phyloP scores from a whole-genome alignment of 2,797 vertebrate genomes.

The Falco cherrug region DNA sequence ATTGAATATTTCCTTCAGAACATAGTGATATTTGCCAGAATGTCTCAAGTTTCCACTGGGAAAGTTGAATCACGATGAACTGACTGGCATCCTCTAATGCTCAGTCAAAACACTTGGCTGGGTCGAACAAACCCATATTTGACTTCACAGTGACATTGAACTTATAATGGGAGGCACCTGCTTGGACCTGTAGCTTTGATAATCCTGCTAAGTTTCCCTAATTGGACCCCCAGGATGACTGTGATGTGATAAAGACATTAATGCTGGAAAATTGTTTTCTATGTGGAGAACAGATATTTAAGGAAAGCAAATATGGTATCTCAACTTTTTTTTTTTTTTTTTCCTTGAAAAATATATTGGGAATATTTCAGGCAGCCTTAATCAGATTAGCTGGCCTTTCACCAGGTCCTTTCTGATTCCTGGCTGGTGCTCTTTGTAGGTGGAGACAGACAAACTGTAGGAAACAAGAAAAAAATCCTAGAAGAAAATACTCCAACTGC shows the following conservation, averaged over 20 bases:
- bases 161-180: background rate
- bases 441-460: background rate
- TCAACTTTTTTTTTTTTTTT: background rate
- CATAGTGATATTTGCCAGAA: background rate
- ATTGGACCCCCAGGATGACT: background rate
- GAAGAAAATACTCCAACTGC: background rate
- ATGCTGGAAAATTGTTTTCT: background rate
- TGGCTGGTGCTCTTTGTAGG: background rate
- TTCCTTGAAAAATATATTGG: background rate
- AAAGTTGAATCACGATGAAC: background rate
- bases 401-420: background rate
- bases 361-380: background rate
- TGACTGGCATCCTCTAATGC: background rate
- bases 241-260: background rate
- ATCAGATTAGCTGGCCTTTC: background rate
- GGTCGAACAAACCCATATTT: background rate
- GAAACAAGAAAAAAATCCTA: background rate
- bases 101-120: background rate
- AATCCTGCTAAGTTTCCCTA: background rate
- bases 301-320: background rate
- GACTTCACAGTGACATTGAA: background rate
- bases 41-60: background rate
- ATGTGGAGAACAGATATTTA: background rate
- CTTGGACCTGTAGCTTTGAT: background rate
- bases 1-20: constrained; percentile 42